Base-by-base conservation (phyloP, 1,140 invertebrate genomes). In the Chymomyza costata region DNA sequence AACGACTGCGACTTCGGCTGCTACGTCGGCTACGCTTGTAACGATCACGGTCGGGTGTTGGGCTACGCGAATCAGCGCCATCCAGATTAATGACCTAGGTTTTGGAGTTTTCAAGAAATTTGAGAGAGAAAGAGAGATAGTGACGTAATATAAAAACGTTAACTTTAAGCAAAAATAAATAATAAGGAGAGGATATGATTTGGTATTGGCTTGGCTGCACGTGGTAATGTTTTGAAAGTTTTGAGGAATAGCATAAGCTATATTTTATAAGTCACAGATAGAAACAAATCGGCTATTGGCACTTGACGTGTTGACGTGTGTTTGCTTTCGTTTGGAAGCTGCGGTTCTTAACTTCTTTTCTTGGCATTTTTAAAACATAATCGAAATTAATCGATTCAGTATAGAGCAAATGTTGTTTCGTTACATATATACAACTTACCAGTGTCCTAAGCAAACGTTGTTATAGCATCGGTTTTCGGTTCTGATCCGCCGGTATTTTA, bases 1-100 rank as follows among this genome's bases (percentile, higher is more conserved):
- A 87, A 41, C 86, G 82, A 3, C 86, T 86, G 13, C 88, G 83
- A 54, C 88, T 88, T 11, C 88, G 86, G 54, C 87, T 87, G 21
- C 86, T 80, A 17, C 83, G 58, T 13, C 84, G 60, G n/a, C 69
- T 63, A 15, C 82, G 71, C 50, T 83, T 85, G 48, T 87, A 86
- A n/a, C 87, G 83, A 19, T 87, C 86, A 14, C 88, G 87, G 44
- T 86, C 85, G 2, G 89, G 88, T n/a, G 89, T 88, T 14, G 89
- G 88, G 70, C 89, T 90, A 44, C 88, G 87, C 47, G 71, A 87
- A 87, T 88, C 87, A 45, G 82, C 87, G 30, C 87, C 86, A 76
- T 89, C 88, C 66, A 89, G 80, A 61, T 87, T 88, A 59, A 89
- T 89, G 46, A 88, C 87, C 86, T 89, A 62, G 41, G 45, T 48